Percentiles rank a stretch among this genome's conserved stretches.
Evolutionary conservation across 1,140 invertebrate genomes (phyloP).

Genomic region (Drosophila murphyi): DNA sequence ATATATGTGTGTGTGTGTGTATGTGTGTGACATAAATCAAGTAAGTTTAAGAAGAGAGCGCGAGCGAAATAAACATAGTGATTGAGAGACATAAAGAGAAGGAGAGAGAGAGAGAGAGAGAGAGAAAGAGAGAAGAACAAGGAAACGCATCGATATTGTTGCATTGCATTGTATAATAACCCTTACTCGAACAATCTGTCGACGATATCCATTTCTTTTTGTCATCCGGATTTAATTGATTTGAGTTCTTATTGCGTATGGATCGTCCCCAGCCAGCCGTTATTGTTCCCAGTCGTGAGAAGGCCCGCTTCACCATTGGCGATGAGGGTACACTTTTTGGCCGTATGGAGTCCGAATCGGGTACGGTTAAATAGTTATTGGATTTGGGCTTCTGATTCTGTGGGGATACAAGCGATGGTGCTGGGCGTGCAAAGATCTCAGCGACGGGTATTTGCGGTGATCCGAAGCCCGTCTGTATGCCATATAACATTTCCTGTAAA

Average conservation of each 20-base stretch:
- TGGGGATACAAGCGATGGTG: conserved; percentile 92
- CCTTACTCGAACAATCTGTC: conserved; percentile 95
- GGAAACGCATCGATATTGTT: conserved; percentile 84
- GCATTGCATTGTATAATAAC: conserved; percentile 72
- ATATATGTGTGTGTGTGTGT: conserved; percentile 3
- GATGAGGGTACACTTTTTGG: conserved; percentile 97
- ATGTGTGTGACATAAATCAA: conserved; percentile 27
- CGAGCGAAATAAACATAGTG: conserved; percentile 29
- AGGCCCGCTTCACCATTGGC: conserved; percentile 97
- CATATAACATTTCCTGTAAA: conserved; percentile 97
- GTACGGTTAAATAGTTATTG: conserved; percentile 95
- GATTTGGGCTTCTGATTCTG: conserved; percentile 92
- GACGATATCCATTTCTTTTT: conserved; percentile 96
- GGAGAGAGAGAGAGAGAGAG: conserved; percentile 46
- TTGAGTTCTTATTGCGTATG: conserved; percentile 90
- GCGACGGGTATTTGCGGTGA: conserved; percentile 96
- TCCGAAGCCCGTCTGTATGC: conserved; percentile 96
- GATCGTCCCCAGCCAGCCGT: conserved; percentile 95
- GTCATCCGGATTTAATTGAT: conserved; percentile 91
- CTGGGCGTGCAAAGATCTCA: conserved; percentile 92
- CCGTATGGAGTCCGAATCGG: conserved; percentile 87
- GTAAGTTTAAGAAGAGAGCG: conserved; percentile 31
- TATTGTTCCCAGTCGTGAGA: conserved; percentile 93
- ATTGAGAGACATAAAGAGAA: conserved; percentile 27
- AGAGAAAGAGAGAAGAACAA: conserved; percentile 59